Conservation (phyloP, 2,113 vertebrate genomes). For the Fukomys damarensis region DNA sequence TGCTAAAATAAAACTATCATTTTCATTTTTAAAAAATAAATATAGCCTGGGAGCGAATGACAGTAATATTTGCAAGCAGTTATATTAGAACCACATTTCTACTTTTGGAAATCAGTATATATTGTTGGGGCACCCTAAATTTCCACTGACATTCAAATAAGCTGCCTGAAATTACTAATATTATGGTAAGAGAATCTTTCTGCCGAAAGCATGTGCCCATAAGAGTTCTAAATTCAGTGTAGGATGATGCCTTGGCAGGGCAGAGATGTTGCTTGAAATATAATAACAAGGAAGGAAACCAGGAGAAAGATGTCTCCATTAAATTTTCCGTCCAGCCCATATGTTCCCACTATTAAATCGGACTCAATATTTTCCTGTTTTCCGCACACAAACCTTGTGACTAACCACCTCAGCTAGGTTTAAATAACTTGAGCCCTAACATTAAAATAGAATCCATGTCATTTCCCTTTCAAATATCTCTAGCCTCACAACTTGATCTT, state of each 20-base stretch:
- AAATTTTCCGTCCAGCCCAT: constrained; percentile 68
- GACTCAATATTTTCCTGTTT: constrained; percentile 75
- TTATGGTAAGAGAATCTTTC: constrained; percentile 71
- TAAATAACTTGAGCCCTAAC: constrained; percentile 73
- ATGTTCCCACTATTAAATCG: constrained; percentile 68
- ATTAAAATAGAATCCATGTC: constrained; percentile 61
- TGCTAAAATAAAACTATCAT: constrained; percentile 67
- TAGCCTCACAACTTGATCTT: constrained; percentile 76
- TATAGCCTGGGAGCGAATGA: constrained; percentile 45
- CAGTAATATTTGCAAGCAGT: constrained; percentile 63
- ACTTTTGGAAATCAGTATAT: constrained; percentile 74
- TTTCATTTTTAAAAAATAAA: constrained; percentile 76
- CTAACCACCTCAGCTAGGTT: constrained; percentile 68
- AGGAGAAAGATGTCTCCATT: constrained; percentile 65
- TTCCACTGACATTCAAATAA: constrained; percentile 72
- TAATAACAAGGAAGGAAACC: constrained; percentile 72
- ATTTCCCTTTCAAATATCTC: constrained; percentile 76
- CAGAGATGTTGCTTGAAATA: constrained; percentile 72
- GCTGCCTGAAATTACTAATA: constrained; percentile 76
- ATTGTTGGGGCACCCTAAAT: constrained; percentile 64
- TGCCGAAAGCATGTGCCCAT: constrained; percentile 69
- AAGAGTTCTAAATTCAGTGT: constrained; percentile 74
- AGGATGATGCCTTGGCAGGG: constrained; percentile 68
- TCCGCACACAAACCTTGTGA: constrained; percentile 70
- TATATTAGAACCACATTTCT: constrained; percentile 79